Evolutionary conservation across 2,888 invertebrate genomes (phyloP), one percentile per base, ranked within the genome.

Genomic region (Agapostemon virescens): DNA sequence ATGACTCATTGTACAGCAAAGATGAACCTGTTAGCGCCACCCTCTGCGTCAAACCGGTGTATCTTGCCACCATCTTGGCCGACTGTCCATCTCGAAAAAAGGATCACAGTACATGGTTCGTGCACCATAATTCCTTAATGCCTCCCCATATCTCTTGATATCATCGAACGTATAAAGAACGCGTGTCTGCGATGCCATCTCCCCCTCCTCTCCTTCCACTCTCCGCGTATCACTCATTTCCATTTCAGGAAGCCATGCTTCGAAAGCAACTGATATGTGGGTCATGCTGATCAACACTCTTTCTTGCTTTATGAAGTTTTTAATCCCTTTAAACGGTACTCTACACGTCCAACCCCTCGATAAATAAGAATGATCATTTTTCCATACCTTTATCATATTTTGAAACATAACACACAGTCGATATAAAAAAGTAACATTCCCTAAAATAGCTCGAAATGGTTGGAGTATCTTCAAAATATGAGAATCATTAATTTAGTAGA

Each of bases 11-110:
- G 88, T 87, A 84, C 72, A 82, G 76, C 74, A 78, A 68, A 83
- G 81, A 84, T 77, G 87, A 88, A 88, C 86, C 88, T 87, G 88
- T 88, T 86, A 86, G 88, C 86, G 85, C 84, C 86, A 84, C 82
- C 74, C 79, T 82, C 74, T 74, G 82, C 72, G 76, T 68, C 72
- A 77, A 72, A 70, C 66, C 71, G 82, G 52, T 81, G 77, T 75
- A 77, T 67, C 76, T 68, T 58, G 67, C 67, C 81, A 71, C 72
- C 69, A 81, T 76, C 76, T 82, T 73, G 17, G 66, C 36, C 42
- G 30, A 26, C 45, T 66, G 63, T 33, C 61, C n/a, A 33, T 42
- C 33, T 5, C 55, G 15, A 17, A 45, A 38, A 66, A 26, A 68
- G 30, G 26, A 63, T 30, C 42, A 42, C 11, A 6, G 30, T 15